phyloP scores from a whole-genome alignment of 2,797 vertebrate species.

The Remorina albescens region DNA sequence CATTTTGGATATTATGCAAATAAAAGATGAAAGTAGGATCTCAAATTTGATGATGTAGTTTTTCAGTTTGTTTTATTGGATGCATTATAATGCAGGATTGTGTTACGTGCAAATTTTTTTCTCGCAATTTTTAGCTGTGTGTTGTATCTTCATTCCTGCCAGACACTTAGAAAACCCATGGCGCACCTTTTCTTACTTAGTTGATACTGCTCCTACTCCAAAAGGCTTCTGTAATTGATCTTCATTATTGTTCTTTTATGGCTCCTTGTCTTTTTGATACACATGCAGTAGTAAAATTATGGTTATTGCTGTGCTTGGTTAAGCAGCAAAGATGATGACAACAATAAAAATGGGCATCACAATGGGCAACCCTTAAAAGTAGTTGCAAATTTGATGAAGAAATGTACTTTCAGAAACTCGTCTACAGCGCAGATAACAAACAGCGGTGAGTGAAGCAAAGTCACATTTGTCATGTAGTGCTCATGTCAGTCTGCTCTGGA shows the following conservation, averaged over 20 bases:
- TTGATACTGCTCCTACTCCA: background rate
- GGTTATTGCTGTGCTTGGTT: background rate
- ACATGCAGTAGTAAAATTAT: background rate
- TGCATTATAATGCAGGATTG: background rate
- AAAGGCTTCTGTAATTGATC: background rate
- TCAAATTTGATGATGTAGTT: background rate
- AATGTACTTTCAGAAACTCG: background rate
- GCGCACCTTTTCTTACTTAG: background rate
- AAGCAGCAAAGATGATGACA: background rate
- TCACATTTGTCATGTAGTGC: constrained; percentile 17
- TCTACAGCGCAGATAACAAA: background rate
- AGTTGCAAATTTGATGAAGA: background rate
- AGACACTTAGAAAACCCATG: background rate
- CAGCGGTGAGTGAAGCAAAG: background rate
- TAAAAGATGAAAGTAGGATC: constrained; percentile 6
- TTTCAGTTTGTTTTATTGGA: background rate
- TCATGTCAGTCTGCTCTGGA: constrained; percentile 21
- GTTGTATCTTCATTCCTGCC: background rate
- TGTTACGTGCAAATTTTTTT: background rate
- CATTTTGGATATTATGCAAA: background rate
- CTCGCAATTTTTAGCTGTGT: background rate
- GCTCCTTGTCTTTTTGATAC: background rate
- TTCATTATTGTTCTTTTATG: background rate
- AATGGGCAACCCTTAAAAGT: background rate
- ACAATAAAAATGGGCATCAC: background rate